Conservation (phyloP, 2,888 invertebrate species). For the Drosophila eohydei region DNA sequence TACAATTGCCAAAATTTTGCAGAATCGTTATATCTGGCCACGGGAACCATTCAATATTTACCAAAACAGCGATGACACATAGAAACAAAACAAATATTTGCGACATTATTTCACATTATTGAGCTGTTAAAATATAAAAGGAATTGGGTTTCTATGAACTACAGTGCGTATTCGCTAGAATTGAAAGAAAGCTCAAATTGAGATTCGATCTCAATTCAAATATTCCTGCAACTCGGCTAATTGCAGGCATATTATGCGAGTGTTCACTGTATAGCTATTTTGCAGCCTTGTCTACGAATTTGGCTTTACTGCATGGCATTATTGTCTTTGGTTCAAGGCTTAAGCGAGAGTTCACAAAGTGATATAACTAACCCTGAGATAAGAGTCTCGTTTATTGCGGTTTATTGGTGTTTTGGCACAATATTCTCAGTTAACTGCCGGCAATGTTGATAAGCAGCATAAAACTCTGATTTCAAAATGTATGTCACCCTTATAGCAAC, state of each 20-base stretch:
- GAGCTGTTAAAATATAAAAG: slow-evolving; percentile 15
- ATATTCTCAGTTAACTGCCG: background rate
- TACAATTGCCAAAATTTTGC: slow-evolving; percentile 40
- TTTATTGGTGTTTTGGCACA: background rate
- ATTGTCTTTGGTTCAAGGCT: slow-evolving; percentile 10
- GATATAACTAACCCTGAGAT: background rate
- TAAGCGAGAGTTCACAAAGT: background rate
- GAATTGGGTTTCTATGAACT: background rate
- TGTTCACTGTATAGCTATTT: background rate
- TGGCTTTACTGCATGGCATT: background rate
- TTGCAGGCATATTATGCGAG: background rate
- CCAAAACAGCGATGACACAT: slow-evolving; percentile 53
- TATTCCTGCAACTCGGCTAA: background rate
- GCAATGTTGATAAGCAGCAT: background rate
- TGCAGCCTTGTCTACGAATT: background rate
- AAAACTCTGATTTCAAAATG: background rate
- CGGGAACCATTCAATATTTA: slow-evolving; percentile 5
- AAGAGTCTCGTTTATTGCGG: background rate
- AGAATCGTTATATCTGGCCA: slow-evolving; percentile 31
- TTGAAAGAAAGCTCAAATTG: background rate
- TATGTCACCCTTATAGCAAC: too few species aligned
- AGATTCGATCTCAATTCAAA: background rate
- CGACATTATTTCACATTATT: slow-evolving; percentile 17
- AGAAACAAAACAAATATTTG: slow-evolving; percentile 22
- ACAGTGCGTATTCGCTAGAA: background rate